phyloP scores from a whole-genome alignment of 2,797 vertebrate genomes.

The Zenarchopterus dispar region DNA sequence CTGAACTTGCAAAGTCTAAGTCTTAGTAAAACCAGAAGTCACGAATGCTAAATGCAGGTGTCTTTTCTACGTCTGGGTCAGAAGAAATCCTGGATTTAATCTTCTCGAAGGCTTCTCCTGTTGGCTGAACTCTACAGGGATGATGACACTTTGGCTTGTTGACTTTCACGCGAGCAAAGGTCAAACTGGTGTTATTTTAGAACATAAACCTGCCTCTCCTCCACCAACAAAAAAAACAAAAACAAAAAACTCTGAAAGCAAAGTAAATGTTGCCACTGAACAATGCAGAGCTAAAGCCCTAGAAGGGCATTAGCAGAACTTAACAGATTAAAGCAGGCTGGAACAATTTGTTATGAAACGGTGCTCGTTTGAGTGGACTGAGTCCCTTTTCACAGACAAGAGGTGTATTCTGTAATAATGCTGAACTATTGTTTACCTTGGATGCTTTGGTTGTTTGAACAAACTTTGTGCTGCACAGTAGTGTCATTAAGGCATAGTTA shows the following conservation, averaged over 20 bases:
- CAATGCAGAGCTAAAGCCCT: neutral
- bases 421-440: slow-evolving; percentile 33
- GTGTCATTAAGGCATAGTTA: neutral
- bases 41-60: slow-evolving; percentile 9
- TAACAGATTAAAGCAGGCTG: slow-evolving; percentile 9
- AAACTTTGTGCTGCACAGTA: neutral
- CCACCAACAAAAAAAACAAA: neutral
- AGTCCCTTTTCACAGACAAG: slow-evolving; percentile 4
- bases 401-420: slow-evolving; percentile 3
- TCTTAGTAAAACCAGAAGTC: slow-evolving; percentile 27
- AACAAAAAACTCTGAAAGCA: neutral
- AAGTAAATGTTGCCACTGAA: neutral
- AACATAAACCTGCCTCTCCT: slow-evolving; percentile 4
- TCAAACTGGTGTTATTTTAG: neutral
- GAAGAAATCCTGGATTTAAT: slow-evolving; percentile 20
- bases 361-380: slow-evolving; percentile 15
- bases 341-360: slow-evolving; percentile 16
- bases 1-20: slow-evolving; percentile 37
- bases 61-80: slow-evolving; percentile 20
- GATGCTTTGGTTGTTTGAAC: slow-evolving; percentile 8
- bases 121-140: neutral
- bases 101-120: neutral
- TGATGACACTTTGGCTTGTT: slow-evolving; percentile 5
- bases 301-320: neutral
- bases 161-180: slow-evolving; percentile 14